A percentile compares a stretch with the other conserved stretches of the same genome.
phyloP scores from a whole-genome alignment of 2,797 vertebrate genomes.

The Leptodactylus fallax region DNA sequence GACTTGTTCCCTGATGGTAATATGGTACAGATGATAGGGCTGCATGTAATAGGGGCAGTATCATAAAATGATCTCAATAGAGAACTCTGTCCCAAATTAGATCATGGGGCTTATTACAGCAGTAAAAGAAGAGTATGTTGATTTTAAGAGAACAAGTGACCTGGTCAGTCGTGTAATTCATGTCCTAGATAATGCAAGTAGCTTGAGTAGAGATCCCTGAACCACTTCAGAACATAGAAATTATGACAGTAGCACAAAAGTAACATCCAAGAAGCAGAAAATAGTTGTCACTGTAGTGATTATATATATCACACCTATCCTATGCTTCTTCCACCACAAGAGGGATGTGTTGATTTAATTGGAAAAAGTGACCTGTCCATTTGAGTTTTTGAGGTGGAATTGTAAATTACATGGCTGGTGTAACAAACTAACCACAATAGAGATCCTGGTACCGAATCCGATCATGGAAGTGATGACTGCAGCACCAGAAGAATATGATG shows the following conservation, averaged over 20 bases:
- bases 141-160: too few species aligned
- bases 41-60: not conserved
- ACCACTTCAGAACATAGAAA: not conserved
- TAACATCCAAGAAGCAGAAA: too few species aligned
- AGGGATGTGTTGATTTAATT: not conserved
- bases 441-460: not conserved
- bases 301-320: too few species aligned
- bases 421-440: not conserved
- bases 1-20: not conserved
- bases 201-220: not conserved
- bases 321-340: not conserved
- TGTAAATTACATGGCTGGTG: too few species aligned
- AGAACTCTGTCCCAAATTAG: not conserved
- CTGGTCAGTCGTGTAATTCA: too few species aligned
- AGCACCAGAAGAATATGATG: not conserved
- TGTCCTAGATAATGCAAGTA: too few species aligned
- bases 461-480: not conserved
- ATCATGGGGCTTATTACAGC: not conserved
- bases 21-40: not conserved
- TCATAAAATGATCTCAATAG: not conserved
- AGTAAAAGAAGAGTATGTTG: not conserved
- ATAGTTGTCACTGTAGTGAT: too few species aligned
- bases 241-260: too few species aligned
- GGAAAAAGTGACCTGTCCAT: not conserved
- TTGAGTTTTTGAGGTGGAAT: too few species aligned